phyloP scores from a whole-genome alignment of 2,113 vertebrate species.

The Anolis carolinensis region DNA sequence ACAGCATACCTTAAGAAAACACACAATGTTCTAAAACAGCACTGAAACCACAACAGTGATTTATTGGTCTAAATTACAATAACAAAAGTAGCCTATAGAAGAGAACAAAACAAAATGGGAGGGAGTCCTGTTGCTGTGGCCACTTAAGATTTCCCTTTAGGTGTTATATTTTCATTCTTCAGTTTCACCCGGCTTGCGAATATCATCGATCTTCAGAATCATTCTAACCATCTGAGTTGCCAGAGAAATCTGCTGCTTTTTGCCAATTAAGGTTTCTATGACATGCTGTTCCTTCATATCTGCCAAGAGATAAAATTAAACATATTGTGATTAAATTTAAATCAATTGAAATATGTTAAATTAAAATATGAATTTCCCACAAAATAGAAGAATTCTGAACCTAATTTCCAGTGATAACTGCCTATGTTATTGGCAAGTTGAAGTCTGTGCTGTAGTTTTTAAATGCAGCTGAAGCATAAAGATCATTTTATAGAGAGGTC shows the following conservation, averaged over 20 bases:
- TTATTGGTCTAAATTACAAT: slow-evolving; percentile 18
- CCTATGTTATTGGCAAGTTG: not conserved
- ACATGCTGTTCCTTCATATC: slow-evolving; percentile 98
- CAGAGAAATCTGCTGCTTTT: slow-evolving; percentile 96
- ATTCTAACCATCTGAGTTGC: slow-evolving; percentile 97
- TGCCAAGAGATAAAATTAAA: slow-evolving; percentile 62
- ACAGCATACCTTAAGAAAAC: not conserved
- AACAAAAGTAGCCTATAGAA: not conserved
- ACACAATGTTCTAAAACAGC: slow-evolving; percentile 4
- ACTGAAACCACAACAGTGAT: slow-evolving; percentile 1
- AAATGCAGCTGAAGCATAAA: not conserved
- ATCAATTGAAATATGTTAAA: not conserved
- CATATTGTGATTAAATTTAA: not conserved
- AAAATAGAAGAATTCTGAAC: not conserved
- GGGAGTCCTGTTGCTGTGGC: slow-evolving; percentile 45
- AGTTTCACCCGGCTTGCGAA: slow-evolving; percentile 90
- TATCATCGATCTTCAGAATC: slow-evolving; percentile 98
- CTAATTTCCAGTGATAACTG: not conserved
- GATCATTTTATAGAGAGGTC: no score
- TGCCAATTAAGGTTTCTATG: slow-evolving; percentile 96
- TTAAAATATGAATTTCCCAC: not conserved
- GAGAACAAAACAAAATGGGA: slow-evolving; percentile 26
- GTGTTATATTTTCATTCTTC: slow-evolving; percentile 80
- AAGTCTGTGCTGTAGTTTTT: not conserved
- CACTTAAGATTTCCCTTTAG: slow-evolving; percentile 31